Evolutionary conservation across 2,797 vertebrate genomes (phyloP).

Genomic region (Amblyopsis hoosieri): DNA sequence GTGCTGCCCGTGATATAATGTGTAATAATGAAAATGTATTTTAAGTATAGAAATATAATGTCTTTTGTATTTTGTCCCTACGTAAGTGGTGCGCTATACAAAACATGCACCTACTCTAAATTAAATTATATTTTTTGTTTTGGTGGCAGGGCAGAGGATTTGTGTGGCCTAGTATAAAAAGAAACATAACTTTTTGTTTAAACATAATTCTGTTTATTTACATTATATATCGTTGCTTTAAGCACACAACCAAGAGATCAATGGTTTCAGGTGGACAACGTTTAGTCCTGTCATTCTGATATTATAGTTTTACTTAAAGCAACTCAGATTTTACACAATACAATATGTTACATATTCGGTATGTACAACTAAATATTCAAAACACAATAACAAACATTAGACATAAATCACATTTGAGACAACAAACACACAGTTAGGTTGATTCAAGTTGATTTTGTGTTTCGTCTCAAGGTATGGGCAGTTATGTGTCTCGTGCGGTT

Average conservation of each 20-base stretch:
- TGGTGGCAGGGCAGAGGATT: no score
- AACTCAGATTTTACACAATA: constrained; percentile 80
- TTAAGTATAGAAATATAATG: no score
- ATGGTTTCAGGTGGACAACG: constrained; percentile 64
- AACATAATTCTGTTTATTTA: constrained; percentile 80
- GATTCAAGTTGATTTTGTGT: constrained; percentile 16
- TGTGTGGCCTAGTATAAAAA: constrained; percentile 11
- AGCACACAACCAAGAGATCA: constrained; percentile 71
- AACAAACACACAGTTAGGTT: constrained; percentile 16
- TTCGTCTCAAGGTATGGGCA: constrained; percentile 26
- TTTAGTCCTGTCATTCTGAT: constrained; percentile 78
- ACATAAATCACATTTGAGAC: constrained; percentile 57
- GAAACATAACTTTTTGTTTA: constrained; percentile 36
- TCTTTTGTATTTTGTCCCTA: background rate
- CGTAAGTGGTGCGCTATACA: background rate
- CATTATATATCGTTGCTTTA: constrained; percentile 75
- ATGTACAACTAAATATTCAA: constrained; percentile 83
- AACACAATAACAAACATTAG: constrained; percentile 65
- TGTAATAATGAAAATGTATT: no score
- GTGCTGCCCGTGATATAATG: no score
- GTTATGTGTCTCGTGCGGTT: constrained; percentile 15
- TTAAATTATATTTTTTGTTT: no score
- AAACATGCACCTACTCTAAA: no score
- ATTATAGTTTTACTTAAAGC: constrained; percentile 70
- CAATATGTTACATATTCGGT: constrained; percentile 89